phyloP scores from a whole-genome alignment of 2,797 vertebrate genomes.

The Anolis apletophallus region DNA sequence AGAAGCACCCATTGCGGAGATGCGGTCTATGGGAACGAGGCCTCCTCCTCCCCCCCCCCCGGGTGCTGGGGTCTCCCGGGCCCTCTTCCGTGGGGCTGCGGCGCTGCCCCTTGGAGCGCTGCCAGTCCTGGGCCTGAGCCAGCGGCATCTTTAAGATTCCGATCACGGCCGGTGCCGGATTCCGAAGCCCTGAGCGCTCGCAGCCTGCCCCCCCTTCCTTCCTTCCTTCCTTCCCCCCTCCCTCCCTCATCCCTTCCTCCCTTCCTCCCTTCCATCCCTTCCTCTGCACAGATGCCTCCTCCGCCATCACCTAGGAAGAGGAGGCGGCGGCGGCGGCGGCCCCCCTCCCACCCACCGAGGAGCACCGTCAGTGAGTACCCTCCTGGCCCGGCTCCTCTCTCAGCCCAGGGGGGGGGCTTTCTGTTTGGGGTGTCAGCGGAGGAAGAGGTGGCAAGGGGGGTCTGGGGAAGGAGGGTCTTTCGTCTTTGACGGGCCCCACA shows the following conservation, averaged over 20 bases:
- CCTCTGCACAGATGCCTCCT: slow-evolving; percentile 52
- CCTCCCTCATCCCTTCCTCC: too few relatives aligned
- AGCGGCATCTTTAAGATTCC: slow-evolving; percentile 73
- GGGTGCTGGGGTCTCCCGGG: too few relatives aligned
- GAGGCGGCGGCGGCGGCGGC: slow-evolving; percentile 7
- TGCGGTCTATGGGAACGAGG: too few relatives aligned
- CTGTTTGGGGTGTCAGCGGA: background rate
- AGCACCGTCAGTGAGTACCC: slow-evolving; percentile 65
- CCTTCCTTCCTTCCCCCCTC: slow-evolving; percentile 22
- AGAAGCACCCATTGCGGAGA: too few relatives aligned
- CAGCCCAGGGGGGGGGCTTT: too few relatives aligned
- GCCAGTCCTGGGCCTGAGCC: slow-evolving; percentile 56
- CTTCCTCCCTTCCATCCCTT: slow-evolving; percentile 34
- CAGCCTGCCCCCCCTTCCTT: slow-evolving; percentile 52
- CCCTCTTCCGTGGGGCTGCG: background rate
- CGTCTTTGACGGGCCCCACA: background rate
- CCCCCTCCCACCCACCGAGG: slow-evolving; percentile 6
- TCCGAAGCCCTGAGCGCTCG: slow-evolving; percentile 64
- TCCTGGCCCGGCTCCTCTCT: background rate
- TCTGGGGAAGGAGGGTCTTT: too few relatives aligned
- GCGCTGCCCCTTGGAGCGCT: background rate
- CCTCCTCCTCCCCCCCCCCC: too few relatives aligned
- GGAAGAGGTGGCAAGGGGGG: too few relatives aligned
- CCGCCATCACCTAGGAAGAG: slow-evolving; percentile 44
- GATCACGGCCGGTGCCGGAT: slow-evolving; percentile 69